Evolutionary conservation across 2,888 invertebrate species (phyloP), one percentile per base, ranked within the genome.

Genomic region (Epicampocera succincta): DNA sequence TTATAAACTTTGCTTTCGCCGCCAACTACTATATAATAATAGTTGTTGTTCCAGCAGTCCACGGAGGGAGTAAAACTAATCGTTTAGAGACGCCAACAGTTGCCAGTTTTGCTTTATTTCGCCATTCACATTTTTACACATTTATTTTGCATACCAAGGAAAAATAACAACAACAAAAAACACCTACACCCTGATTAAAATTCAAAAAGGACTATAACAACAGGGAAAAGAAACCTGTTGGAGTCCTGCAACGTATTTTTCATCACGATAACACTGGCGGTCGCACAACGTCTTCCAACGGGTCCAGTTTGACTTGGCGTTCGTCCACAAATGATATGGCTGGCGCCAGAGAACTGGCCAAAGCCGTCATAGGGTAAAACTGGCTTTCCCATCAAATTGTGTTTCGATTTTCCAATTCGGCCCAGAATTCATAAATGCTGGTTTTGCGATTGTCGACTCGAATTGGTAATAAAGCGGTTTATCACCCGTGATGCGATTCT

Each of bases 1-100:
- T 75, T 75, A 80, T 60, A 80, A 74, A 68, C 40, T 72, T 76
- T 80, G 46, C 54, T 56, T 61, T 76, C 68, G 75, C 72, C 76
- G 56, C 56, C 72, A 73, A 74, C 68, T 54, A 33, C 33, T 33
- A 33, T 33, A 54, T 80, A 75, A 60, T 76, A 72, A 69, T 48
- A 60, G 65, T 54, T 25, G 75, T 46, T 72, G 71, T 29, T 44
- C 60, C 72, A 54, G 50, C 21, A 58, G 50, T 60, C 50, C 68
- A 52, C 33, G 21, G 58, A 44, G 63, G 74, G 69, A 48, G 63
- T 15, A 68, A 56, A 76, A 76, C 56, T 80, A 74, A 71, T 74
- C 63, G 80, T 50, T 69, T 75, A 75, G 75, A 71, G 75, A 71
- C 80, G 71, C 63, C 80, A 66, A 71, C 63, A 63, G 56, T 72